These are phyloP conservation scores for Zygaena filipendulae DNA, from an alignment of 2,888 invertebrate species.

Conservation along the genomic window DNA sequence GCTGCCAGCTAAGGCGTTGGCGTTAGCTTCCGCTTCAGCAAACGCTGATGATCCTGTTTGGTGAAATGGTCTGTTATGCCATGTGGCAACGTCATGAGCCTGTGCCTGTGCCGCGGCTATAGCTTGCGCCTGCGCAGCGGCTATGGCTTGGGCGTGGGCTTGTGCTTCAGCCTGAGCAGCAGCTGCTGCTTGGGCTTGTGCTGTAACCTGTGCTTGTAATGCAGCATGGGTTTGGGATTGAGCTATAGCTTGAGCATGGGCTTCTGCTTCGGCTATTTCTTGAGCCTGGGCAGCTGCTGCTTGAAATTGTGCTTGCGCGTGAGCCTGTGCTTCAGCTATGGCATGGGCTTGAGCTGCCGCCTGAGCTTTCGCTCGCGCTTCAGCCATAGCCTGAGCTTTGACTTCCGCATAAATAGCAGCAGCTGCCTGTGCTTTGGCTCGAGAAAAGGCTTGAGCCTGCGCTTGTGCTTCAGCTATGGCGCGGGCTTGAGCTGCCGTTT, in stretches of 20 bases:
- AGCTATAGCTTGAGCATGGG: constrained; percentile 4
- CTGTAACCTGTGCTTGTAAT: constrained; percentile 1
- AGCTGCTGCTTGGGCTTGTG: constrained; percentile 7
- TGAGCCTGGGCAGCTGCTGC: no score
- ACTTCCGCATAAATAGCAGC: background rate
- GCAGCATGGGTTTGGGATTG: background rate
- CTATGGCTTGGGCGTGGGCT: background rate
- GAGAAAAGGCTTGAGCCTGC: constrained; percentile 6
- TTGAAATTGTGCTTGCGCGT: background rate
- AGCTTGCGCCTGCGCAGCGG: background rate
- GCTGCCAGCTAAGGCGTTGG: constrained; percentile 4
- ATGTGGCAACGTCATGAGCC: background rate
- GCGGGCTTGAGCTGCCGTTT: background rate
- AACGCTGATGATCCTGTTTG: constrained; percentile 3
- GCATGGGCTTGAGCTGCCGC: background rate
- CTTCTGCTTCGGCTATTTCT: constrained; percentile 4
- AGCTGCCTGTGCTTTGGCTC: background rate
- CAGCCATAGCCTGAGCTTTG: background rate
- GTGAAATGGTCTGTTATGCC: no score
- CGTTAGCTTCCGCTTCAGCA: constrained; percentile 6
- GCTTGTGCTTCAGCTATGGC: background rate
- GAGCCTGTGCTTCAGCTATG: background rate
- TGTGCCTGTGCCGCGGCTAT: background rate
- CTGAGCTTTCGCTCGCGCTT: background rate
- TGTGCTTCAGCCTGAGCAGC: constrained; percentile 2